Evolutionary conservation across 2,888 invertebrate genomes (phyloP).

Genomic region (Zygothrica quintamaculata): DNA sequence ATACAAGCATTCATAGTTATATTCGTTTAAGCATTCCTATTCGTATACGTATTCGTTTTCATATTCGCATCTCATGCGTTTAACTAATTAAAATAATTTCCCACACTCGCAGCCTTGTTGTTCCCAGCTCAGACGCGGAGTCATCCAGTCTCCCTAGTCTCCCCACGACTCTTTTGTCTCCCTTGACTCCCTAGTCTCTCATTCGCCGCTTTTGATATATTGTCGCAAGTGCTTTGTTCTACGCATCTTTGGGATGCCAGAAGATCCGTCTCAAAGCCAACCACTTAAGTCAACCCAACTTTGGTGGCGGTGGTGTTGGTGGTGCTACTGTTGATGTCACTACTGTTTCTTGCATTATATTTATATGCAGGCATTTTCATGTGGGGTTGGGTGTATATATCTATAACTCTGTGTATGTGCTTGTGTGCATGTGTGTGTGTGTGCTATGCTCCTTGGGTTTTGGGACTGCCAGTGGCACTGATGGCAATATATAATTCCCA

Average conservation of each 20-base stretch:
- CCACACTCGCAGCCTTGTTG: conserved; percentile 47
- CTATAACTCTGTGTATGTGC: no score
- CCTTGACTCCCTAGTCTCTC: no score
- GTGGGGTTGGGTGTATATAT: conserved; percentile 21
- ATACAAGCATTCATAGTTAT: not conserved
- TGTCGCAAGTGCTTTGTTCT: conserved; percentile 58
- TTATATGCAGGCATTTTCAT: conserved; percentile 21
- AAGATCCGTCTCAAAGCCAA: conserved; percentile 35
- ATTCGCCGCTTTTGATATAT: conserved; percentile 61
- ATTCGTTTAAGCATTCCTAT: not conserved
- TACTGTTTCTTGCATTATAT: conserved; percentile 14
- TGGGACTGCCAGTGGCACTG: conserved; percentile 8
- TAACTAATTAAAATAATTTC: conserved; percentile 64
- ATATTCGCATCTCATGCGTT: conserved; percentile 27
- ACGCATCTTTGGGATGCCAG: conserved; percentile 32
- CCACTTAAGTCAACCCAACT: conserved; percentile 56
- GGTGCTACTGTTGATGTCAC: not conserved
- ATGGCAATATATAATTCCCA: conserved; percentile 31
- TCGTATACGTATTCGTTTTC: conserved; percentile 8
- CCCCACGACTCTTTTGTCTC: no score
- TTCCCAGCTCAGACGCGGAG: conserved; percentile 2
- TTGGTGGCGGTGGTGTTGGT: conserved; percentile 6
- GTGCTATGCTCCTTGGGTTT: conserved; percentile 14
- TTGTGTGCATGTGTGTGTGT: conserved; percentile 10
- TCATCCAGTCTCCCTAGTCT: not conserved